Percentiles rank a stretch among this genome's conserved stretches.
Evolutionary conservation across 2,888 invertebrate genomes (phyloP).

Genomic region (Baccha elongata): DNA sequence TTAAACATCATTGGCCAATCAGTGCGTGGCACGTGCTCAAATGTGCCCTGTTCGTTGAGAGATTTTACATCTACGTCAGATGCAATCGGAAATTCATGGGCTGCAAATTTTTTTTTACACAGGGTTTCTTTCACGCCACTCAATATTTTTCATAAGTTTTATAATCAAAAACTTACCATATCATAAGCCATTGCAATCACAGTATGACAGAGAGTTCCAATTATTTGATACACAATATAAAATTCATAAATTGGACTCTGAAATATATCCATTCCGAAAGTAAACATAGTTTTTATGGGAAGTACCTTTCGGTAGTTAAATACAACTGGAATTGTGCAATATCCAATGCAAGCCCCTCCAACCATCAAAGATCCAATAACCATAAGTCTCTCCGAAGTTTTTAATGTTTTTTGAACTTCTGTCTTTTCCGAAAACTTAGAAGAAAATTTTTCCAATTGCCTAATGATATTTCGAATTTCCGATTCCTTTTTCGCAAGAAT

Average conservation of each 20-base stretch:
- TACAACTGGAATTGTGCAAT: conserved; percentile 30
- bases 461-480: conserved; percentile 32
- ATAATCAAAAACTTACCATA: conserved; percentile 55
- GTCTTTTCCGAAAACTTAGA: conserved; percentile 33
- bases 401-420: conserved; percentile 2
- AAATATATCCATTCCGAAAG: conserved; percentile 39
- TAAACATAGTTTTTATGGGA: conserved; percentile 46
- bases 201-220: conserved; percentile 39
- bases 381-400: conserved; percentile 14
- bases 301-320: conserved; percentile 26
- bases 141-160: no score
- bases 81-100: no score
- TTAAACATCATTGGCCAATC: no score
- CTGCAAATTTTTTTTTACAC: no score
- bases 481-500: conserved; percentile 32
- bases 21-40: no score
- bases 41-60: no score
- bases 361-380: conserved; percentile 35
- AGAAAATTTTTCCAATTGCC: conserved; percentile 29
- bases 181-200: conserved; percentile 49
- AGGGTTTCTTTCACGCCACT: no score
- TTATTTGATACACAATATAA: conserved; percentile 28
- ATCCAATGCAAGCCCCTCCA: conserved; percentile 37
- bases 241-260: conserved; percentile 44
- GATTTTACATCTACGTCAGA: no score